These are phyloP conservation scores for Megaustenia siamemsis DNA, from an alignment of 2,888 invertebrate genomes.

Conservation along the genomic window DNA sequence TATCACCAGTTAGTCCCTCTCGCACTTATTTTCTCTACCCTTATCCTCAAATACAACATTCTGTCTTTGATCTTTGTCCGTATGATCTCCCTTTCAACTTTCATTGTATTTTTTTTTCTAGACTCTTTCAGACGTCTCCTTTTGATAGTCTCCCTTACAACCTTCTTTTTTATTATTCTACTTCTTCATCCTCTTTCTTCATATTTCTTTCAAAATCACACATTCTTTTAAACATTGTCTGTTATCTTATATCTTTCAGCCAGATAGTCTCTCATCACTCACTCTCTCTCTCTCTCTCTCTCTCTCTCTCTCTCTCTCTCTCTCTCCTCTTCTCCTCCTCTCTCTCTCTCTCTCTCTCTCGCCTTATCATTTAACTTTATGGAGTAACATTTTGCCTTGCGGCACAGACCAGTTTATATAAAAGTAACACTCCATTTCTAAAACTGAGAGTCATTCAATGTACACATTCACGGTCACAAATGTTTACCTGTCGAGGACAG, in stretches of 20 bases:
- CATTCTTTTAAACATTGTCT: too few relatives aligned
- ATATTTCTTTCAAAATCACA: too few relatives aligned
- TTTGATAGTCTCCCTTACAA: background rate
- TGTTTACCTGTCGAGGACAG: too few relatives aligned
- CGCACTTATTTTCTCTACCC: background rate
- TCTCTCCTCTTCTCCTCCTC: background rate
- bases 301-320: background rate
- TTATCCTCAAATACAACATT: background rate
- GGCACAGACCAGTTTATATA: too few relatives aligned
- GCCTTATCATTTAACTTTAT: too few relatives aligned
- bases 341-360: background rate
- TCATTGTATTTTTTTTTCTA: background rate
- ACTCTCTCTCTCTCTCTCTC: background rate
- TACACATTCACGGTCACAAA: too few relatives aligned
- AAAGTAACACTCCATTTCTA: too few relatives aligned
- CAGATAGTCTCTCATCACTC: background rate
- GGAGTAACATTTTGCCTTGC: too few relatives aligned
- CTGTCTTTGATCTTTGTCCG: background rate
- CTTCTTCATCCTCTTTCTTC: too few relatives aligned
- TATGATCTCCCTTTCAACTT: background rate
- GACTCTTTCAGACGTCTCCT: background rate
- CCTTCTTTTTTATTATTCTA: background rate
- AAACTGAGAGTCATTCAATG: too few relatives aligned
- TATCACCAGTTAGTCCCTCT: background rate
- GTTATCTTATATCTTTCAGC: too few relatives aligned